Evolutionary conservation across 2,113 vertebrate species (phyloP).

Genomic region (Ameiurus melas): DNA sequence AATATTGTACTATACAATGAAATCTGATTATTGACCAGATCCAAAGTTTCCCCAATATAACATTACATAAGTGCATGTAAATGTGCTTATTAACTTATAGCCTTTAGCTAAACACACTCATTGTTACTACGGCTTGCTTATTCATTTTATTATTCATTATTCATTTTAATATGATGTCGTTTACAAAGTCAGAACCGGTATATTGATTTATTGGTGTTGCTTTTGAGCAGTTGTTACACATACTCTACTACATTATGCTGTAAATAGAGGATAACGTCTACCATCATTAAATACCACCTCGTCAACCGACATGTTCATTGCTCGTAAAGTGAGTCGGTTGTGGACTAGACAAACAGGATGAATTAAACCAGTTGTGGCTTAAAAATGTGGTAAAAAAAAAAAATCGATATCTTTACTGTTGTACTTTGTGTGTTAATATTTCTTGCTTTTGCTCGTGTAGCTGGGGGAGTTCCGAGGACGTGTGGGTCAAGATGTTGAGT

Average conservation of each 20-base stretch:
- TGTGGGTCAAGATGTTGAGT: constrained; percentile 83
- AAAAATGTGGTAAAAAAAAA: neutral
- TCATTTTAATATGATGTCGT: neutral
- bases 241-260: neutral
- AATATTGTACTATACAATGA: neutral
- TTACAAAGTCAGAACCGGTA: neutral
- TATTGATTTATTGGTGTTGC: neutral
- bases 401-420: neutral
- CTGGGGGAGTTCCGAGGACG: constrained; percentile 83
- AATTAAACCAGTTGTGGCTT: neutral
- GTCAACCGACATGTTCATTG: neutral
- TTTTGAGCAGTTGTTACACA: neutral
- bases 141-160: neutral
- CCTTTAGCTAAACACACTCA: neutral
- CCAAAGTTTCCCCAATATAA: neutral
- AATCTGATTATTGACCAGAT: neutral
- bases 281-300: neutral
- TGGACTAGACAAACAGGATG: constrained; percentile 38
- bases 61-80: neutral
- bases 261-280: neutral
- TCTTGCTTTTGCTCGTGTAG: constrained; percentile 55
- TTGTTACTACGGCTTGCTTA: neutral
- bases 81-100: neutral
- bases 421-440: neutral
- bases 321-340: neutral